Base-by-base conservation (phyloP, 23 tunicate genomes). In the Trididemnum nubilum region DNA sequence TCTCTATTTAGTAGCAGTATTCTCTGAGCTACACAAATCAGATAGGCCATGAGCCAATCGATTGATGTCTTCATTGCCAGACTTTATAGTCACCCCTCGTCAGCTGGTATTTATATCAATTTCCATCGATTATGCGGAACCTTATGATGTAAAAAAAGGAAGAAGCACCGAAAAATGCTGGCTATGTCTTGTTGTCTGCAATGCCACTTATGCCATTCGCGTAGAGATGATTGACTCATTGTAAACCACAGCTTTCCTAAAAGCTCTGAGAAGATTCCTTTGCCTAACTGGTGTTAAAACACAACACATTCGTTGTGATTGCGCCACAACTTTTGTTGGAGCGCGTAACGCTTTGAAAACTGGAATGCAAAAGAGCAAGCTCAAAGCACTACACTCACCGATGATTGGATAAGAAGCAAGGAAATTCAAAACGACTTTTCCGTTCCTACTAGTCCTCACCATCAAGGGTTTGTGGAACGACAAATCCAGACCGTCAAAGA, bases 111-210 rank as follows among this genome's bases (percentile, higher is more conserved):
- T 61, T 25, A 12, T 5, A 4, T 61, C 67, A 4, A 26, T 61
- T 26, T 61, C 67, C 67, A 12, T 61, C 27, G 67, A 61, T 25
- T 61, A 61, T 61, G 67, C 67, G 5, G 67, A 26, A n/a, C 67
- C 67, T 21, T 61, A 61, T 26, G 67, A 61, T 5, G 67, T 61
- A 26, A 61, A 61, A 25, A n/a, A 22, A 61, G 67, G 67, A 15
- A n/a, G 67, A 61, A 4, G 67, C 5, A 25, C 29, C 4, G 67
- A 61, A 25, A 61, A 61, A 26, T 4, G 67, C 29, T 61, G 67
- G 67, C 27, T 61, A 21, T 61, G 67, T 22, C 26, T 61, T 4
- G 15, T 61, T 61, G 67, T 61, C 25, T 61, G 67, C 29, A 61
- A 61, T 21, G 27, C 67, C 26, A 61, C 67, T 12, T 21, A 21